Percentiles rank a stretch among this genome's conserved stretches.
phyloP scores from a whole-genome alignment of 1,140 invertebrate genomes.

The Bemisia tabaci region DNA sequence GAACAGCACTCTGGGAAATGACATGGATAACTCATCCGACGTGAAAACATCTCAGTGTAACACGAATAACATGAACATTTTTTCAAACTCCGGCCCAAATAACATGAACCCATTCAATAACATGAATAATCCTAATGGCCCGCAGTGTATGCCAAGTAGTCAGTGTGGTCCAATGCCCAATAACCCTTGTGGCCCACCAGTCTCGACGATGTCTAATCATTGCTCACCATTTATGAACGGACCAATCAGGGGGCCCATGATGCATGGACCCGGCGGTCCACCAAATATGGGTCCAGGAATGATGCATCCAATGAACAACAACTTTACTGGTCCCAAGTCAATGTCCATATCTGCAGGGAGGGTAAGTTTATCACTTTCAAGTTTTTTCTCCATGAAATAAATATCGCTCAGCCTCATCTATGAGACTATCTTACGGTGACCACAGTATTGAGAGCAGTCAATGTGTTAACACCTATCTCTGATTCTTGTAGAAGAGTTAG shows the following conservation, averaged over 20 bases:
- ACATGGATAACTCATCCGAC: neutral
- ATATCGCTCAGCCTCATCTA: too few relatives aligned
- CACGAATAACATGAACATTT: neutral
- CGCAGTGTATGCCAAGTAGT: neutral
- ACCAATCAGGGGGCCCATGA: constrained; percentile 23
- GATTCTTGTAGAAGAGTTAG: neutral
- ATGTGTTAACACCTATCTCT: neutral
- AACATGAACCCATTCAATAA: neutral
- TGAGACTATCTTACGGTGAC: too few relatives aligned
- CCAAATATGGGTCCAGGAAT: constrained; percentile 33
- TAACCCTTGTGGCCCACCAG: neutral
- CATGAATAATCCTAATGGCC: neutral
- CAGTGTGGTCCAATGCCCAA: neutral
- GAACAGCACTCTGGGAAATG: neutral
- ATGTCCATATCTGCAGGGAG: constrained; percentile 83
- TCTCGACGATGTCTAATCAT: neutral
- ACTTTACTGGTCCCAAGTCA: constrained; percentile 39
- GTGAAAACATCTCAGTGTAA: neutral
- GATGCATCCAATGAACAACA: constrained; percentile 31
- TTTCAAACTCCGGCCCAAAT: neutral
- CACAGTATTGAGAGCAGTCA: neutral
- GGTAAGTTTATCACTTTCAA: constrained; percentile 34
- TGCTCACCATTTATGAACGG: constrained; percentile 16
- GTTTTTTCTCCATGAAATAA: neutral
- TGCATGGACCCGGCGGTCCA: constrained; percentile 10